Evolutionary conservation across 2,797 vertebrate genomes (phyloP), one percentile per base, ranked within the genome.

Genomic region (Aeoliscus strigatus): DNA sequence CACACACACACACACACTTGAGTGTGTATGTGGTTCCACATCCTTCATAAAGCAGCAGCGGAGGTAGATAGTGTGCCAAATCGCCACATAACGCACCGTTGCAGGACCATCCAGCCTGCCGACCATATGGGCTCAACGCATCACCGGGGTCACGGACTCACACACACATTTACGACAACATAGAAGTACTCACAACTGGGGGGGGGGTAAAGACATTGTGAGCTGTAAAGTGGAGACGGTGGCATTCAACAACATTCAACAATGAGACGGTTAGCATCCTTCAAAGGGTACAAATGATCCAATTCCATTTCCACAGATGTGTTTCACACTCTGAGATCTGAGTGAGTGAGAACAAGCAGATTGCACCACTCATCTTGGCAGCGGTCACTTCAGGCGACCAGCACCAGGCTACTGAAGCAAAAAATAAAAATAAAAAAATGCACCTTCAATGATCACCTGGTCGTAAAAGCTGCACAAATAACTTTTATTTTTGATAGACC

Each of bases 11-110:
- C 40, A 29, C 16, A 23, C 39, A 39, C n/a, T n/a, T n/a, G n/a
- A n/a, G n/a, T n/a, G n/a, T n/a, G 15, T 56, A 44, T 35, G 51
- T 5, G 27, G 42, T 13, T 51, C 37, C 45, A 54, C 65, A 60
- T 60, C 54, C 57, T 66, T 54, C 48, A 29, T 49, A 47, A 37
- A 40, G 60, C 40, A 57, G 60, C 25, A 51, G 54, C 41, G 15
- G 68, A 56, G 59, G 57, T 51, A 76, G 48, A 62, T 36, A 36
- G 29, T n/a, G 48, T 70, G 76, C 76, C 75, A 84, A 81, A 78
- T 69, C 42, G 39, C 51, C 74, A 60, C 60, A 61, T 78, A 77
- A 73, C 64, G 54, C 67, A 75, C 57, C 39, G 59, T 61, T 70
- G 49, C 17, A 43, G 52, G 60, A 61, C 49, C 8, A 17, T 50